Conservation (phyloP, 2,113 vertebrate genomes). For the Syrrhaptes paradoxus region DNA sequence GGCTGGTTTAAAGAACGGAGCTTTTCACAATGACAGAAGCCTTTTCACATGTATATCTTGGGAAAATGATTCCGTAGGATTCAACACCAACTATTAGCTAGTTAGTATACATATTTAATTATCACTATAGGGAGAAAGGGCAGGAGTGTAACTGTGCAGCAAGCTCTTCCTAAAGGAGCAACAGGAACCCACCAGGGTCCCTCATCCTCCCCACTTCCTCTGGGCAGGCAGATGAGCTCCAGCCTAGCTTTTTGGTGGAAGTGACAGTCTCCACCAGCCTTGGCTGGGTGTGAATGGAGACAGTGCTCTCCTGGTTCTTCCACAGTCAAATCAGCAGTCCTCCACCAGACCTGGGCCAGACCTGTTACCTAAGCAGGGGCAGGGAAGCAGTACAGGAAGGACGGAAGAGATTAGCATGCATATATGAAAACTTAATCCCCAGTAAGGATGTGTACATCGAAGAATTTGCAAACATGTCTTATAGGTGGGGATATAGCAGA, state of each 20-base stretch:
- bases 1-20: not conserved
- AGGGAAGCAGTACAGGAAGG: not conserved
- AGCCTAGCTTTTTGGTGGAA: not conserved
- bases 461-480: not conserved
- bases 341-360: not conserved
- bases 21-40: not conserved
- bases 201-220: not conserved
- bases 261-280: not conserved
- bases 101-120: not conserved
- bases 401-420: not conserved
- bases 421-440: not conserved
- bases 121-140: not conserved
- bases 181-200: not conserved
- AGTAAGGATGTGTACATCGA: not conserved
- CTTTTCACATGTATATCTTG: not conserved
- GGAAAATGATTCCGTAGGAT: not conserved
- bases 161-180: not conserved
- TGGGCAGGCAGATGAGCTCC: not conserved
- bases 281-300: not conserved
- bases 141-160: not conserved
- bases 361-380: not conserved
- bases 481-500: not conserved
- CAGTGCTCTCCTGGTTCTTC: not conserved
- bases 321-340: not conserved
- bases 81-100: not conserved